Base-by-base conservation (phyloP, 2,797 vertebrate species). In the Tamandua tetradactyla region DNA sequence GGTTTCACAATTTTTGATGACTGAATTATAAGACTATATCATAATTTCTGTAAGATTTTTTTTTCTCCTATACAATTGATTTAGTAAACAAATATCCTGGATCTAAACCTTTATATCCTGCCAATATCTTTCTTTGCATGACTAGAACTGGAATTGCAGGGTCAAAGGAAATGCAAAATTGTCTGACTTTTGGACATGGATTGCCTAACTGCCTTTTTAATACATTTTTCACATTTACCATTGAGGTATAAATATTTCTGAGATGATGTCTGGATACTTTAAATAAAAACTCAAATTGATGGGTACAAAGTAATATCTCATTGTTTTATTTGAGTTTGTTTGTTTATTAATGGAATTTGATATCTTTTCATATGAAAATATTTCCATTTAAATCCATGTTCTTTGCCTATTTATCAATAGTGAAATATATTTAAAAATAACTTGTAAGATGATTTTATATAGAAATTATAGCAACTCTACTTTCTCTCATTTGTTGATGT, bases 261-360 rank as follows among this genome's bases (percentile, higher is more conserved):
- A 3, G 8, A 44, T 11, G 61, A 64, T 59, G 76, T 89, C 49
- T 84, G 61, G 17, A 62, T 75, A 62, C 69, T 76, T 86, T 71
- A 79, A 64, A 89, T 84, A n/a, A 71, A 44, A 86, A 64, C 89
- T 94, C 37, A 59, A 83, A 89, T 20, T 55, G 30, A 23, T 61
- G 75, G 7, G 47, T 81, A 49, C n/a, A 74, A 93, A 85, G 72
- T 62, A 79, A 76, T 57, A 87, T 13, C 13, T 91, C 15, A 37
- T 40, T 89, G 44, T 5, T 44, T 72, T 72, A 44, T 83, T 68
- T 81, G 61, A 18, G 12, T 44, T 72, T 72, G 44, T 83, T 68
- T 81, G 61, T 18, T 91, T 76, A 49, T 75, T 44, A 80, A 66
- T 11, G 18, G 86, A 35, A 30, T 78, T 75, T 11, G 49, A 52